Percentiles rank a stretch among this genome's conserved stretches.
Conservation (phyloP, 2,888 invertebrate species). For the Scrobipalpa atriplicella region DNA sequence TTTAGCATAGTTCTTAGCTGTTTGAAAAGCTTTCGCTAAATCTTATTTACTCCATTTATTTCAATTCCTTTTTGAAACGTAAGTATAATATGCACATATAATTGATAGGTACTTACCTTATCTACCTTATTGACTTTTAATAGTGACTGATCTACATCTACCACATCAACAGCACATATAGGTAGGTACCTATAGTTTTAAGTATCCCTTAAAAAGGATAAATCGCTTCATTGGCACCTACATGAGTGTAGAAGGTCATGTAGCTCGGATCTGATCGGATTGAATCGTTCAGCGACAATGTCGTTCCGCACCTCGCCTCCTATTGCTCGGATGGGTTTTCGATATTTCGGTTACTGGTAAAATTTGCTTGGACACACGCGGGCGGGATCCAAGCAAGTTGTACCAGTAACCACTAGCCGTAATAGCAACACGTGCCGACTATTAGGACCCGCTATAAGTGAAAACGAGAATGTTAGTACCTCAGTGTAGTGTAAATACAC, state of each 20-base stretch:
- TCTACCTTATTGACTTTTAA: too few relatives aligned
- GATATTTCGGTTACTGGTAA: too few relatives aligned
- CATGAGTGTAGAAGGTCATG: background rate
- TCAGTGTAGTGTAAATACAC: slow-evolving; percentile 12
- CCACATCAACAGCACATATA: too few relatives aligned
- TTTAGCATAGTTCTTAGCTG: slow-evolving; percentile 2
- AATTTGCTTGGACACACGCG: too few relatives aligned
- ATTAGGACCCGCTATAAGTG: slow-evolving; percentile 20
- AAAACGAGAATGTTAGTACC: slow-evolving; percentile 2
- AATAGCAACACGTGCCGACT: slow-evolving; percentile 19
- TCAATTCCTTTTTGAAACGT: background rate
- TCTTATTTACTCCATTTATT: background rate
- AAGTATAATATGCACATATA: background rate
- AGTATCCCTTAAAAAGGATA: too few relatives aligned
- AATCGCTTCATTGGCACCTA: background rate
- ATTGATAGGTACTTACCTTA: too few relatives aligned
- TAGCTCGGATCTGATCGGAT: background rate
- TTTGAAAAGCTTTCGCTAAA: background rate
- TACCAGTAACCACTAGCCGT: slow-evolving; percentile 18
- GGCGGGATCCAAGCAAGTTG: slow-evolving; percentile 12
- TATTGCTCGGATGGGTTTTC: slow-evolving; percentile 13
- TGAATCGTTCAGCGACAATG: slow-evolving; percentile 2
- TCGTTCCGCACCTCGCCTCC: background rate
- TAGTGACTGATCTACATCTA: too few relatives aligned
- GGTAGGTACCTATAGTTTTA: too few relatives aligned